Conservation (phyloP, 2,888 invertebrate species). For the Furcula furcula region DNA sequence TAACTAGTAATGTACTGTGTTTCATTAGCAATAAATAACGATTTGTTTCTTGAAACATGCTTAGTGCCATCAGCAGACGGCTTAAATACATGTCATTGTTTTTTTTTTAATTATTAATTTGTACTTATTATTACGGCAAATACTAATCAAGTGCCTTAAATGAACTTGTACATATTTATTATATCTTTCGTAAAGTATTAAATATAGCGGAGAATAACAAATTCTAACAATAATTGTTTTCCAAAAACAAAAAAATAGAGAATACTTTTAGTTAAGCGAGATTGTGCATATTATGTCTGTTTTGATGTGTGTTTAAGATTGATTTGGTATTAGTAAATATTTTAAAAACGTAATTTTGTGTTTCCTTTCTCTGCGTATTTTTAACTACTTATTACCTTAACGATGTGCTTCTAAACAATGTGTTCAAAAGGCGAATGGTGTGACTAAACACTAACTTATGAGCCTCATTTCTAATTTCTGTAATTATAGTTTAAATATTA, state of each 20-base stretch:
- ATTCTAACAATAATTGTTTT: constrained; percentile 70
- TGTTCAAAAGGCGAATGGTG: too few relatives aligned
- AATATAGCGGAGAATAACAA: constrained; percentile 57
- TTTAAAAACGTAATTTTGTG: constrained; percentile 56
- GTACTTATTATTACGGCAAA: constrained; percentile 75
- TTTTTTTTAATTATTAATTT: constrained; percentile 55
- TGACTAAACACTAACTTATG: too few relatives aligned
- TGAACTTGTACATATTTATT: constrained; percentile 74
- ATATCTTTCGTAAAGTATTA: constrained; percentile 70
- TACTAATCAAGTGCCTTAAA: constrained; percentile 72
- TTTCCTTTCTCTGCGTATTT: constrained; percentile 34
- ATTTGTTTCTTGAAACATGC: constrained; percentile 64
- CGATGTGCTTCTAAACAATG: too few relatives aligned
- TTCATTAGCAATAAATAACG: constrained; percentile 51
- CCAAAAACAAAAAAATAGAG: constrained; percentile 70
- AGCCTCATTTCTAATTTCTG: too few relatives aligned
- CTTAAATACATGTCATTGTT: constrained; percentile 59
- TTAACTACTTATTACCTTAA: too few relatives aligned
- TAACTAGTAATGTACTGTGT: constrained; percentile 65
- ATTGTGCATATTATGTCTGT: constrained; percentile 81
- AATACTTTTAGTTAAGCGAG: constrained; percentile 75
- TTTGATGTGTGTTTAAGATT: constrained; percentile 80
- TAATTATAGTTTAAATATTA: too few relatives aligned
- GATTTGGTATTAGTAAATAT: constrained; percentile 81
- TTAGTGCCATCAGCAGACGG: constrained; percentile 75